Percentiles rank a stretch among this genome's conserved stretches.
Conservation (phyloP, 2,113 vertebrate species). For the Gasterosteus aculeatus region DNA sequence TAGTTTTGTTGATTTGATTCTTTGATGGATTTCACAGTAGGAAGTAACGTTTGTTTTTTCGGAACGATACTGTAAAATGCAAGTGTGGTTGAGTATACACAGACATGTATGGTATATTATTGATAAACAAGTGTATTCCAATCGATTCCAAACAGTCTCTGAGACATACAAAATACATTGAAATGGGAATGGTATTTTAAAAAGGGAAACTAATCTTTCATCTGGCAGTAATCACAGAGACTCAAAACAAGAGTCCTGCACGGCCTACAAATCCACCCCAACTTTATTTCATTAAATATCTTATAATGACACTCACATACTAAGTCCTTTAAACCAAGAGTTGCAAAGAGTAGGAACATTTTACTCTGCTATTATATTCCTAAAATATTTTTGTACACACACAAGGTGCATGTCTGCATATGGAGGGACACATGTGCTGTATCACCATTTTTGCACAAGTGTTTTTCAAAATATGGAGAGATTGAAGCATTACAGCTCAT, state of each 20-base stretch:
- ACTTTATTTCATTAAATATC: conserved; percentile 26
- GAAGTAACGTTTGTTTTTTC: neutral
- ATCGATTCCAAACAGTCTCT: neutral
- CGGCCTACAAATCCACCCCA: conserved; percentile 16
- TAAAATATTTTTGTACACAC: neutral
- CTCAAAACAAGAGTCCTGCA: neutral
- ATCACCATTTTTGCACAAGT: conserved; percentile 13
- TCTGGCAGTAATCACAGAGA: neutral
- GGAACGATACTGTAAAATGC: neutral
- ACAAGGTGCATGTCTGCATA: conserved; percentile 9
- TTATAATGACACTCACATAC: conserved; percentile 17
- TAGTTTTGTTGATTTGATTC: conserved; percentile 25
- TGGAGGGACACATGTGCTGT: neutral
- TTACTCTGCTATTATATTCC: neutral
- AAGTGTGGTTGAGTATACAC: neutral
- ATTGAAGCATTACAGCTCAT: neutral
- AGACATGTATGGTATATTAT: neutral
- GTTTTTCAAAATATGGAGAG: neutral
- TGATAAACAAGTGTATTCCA: neutral
- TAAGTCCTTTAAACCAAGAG: neutral
- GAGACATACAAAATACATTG: neutral
- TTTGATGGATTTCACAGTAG: neutral
- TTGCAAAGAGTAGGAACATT: neutral
- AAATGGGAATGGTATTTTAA: neutral
- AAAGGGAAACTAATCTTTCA: neutral